Base-by-base conservation (phyloP, 2,888 invertebrate species). In the Phaedon cochleariae region DNA sequence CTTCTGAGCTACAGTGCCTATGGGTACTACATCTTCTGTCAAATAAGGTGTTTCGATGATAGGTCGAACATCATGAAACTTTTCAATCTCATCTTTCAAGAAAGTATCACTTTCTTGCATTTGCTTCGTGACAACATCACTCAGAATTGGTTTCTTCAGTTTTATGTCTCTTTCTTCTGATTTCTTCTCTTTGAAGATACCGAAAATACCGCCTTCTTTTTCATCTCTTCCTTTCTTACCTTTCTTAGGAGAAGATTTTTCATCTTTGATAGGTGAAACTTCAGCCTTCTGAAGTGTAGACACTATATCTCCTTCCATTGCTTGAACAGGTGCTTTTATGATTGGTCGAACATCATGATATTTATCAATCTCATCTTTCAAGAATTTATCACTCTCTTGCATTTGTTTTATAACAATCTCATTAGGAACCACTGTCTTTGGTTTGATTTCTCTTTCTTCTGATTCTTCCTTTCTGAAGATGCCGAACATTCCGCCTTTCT, bases 331-430 rank as follows among this genome's bases (percentile, higher is more conserved):
- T n/a, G n/a, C 46, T 18, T 49, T 65, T 9, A 64, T 55, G 0
- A 65, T 15, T 15, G 73, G 74, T 34, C 64, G 66, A 29, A 71
- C 73, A 55, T 76, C 76, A 48, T 75, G 65, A 48, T 74, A 76
- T 52, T 67, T 64, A 10, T 67, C 55, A 57, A 74, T 58, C 70
- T 77, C 77, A 49, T 66, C 59, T 59, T 69, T 64, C n/a, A 79
- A 46, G 58, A 78, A 79, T 0, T 17, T 29, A 31, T 66, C 59
- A 60, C 48, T 64, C 18, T 64, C 61, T 22, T 49, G 41, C 12
- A 54, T 59, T 2, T 57, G 46, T 18, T 48, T 48, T 10, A 20
- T 10, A 17, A 57, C 12, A 34, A 20, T 61, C 54, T 59, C 55
- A 53, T 17, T 52, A 10, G 51, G 9, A 37, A n/a, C 29, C 45